Percentiles rank a stretch among this genome's conserved stretches.
phyloP scores from a whole-genome alignment of 2,888 invertebrate genomes.

The Drosophila merina region DNA sequence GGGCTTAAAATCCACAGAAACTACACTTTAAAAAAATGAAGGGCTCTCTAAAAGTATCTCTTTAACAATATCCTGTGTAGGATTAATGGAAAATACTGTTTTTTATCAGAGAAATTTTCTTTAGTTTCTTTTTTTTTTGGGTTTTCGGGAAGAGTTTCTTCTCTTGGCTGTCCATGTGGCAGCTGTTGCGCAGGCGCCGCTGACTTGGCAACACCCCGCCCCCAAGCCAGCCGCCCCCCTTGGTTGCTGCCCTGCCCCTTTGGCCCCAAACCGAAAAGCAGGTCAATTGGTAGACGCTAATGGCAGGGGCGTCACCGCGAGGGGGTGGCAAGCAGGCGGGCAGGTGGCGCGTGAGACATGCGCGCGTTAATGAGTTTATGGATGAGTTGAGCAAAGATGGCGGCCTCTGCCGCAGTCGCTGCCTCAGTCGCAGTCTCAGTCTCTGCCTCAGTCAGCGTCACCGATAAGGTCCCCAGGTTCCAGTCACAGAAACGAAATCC shows the following conservation, averaged over 20 bases:
- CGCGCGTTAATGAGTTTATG: slow-evolving; percentile 63
- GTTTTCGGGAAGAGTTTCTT: neutral
- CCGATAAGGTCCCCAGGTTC: slow-evolving; percentile 15
- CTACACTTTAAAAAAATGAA: too few species aligned
- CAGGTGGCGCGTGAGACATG: slow-evolving; percentile 57
- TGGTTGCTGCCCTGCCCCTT: neutral
- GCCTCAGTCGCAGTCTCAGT: slow-evolving; percentile 25
- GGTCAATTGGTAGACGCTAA: slow-evolving; percentile 48
- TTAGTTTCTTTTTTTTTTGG: neutral
- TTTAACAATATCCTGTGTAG: too few species aligned
- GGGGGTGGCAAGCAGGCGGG: neutral
- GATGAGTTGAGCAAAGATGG: slow-evolving; percentile 55
- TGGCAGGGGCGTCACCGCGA: slow-evolving; percentile 19
- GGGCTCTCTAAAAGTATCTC: too few species aligned
- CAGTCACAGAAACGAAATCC: slow-evolving; percentile 36
- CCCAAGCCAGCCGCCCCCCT: neutral
- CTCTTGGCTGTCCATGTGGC: neutral
- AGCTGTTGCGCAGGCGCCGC: slow-evolving; percentile 18
- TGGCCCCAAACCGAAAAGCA: slow-evolving; percentile 28
- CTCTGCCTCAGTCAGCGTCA: slow-evolving; percentile 6
- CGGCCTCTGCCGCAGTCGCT: slow-evolving; percentile 12
- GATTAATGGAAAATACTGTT: too few species aligned
- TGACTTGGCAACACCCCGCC: neutral
- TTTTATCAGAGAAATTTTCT: neutral
- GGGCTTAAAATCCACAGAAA: too few species aligned